Conservation (phyloP, 1,140 invertebrate species). For the Macrocentrus cingulum region DNA sequence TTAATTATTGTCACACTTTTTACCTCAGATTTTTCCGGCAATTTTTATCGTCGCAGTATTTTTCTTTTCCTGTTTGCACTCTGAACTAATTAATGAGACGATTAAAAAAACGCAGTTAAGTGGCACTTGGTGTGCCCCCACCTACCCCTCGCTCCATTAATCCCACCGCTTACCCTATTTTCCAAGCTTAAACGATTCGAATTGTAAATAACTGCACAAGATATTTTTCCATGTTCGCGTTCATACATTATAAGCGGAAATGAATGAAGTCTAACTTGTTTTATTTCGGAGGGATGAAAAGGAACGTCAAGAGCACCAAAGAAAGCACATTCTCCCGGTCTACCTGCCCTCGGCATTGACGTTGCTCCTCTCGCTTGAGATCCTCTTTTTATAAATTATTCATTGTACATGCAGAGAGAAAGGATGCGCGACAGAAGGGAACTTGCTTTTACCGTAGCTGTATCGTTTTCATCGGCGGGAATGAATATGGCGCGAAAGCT, state of each 20-base stretch:
- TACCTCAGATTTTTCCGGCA: neutral
- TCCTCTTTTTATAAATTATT: constrained; percentile 34
- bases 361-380: constrained; percentile 10
- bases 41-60: too few relatives aligned
- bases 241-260: neutral
- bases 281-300: too few relatives aligned
- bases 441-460: constrained; percentile 25
- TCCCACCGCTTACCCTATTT: too few relatives aligned
- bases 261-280: too few relatives aligned
- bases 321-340: constrained; percentile 5
- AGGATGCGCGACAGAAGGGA: neutral
- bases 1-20: constrained; percentile 7
- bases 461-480: constrained; percentile 22
- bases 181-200: too few relatives aligned
- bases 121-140: too few relatives aligned
- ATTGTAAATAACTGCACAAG: too few relatives aligned
- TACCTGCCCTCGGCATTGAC: neutral
- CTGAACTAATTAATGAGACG: constrained; percentile 16
- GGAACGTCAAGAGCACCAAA: too few relatives aligned
- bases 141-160: neutral
- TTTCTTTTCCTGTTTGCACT: neutral
- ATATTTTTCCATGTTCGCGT: constrained; percentile 8
- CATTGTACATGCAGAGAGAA: constrained; percentile 27
- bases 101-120: too few relatives aligned
- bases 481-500: constrained; percentile 26